These are phyloP conservation scores for Polymixis flavicincta DNA, from an alignment of 2,888 invertebrate species.

Conservation along the genomic window DNA sequence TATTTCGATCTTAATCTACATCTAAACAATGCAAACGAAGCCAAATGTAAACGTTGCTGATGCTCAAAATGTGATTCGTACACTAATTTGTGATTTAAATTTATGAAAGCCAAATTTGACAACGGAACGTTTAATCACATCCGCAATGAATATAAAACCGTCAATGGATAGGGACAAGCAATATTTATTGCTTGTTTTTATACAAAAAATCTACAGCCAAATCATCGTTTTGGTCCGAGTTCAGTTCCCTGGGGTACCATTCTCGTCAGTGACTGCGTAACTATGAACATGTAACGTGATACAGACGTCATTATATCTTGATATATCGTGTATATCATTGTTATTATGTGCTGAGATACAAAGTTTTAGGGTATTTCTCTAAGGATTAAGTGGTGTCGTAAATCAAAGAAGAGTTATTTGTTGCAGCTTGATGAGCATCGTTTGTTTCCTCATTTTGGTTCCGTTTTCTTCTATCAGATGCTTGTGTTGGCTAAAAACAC, in stretches of 20 bases:
- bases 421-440: conserved; percentile 44
- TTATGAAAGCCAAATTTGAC: conserved; percentile 67
- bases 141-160: conserved; percentile 68
- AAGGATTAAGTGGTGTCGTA: conserved; percentile 55
- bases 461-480: conserved; percentile 2
- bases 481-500: neutral
- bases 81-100: conserved; percentile 69
- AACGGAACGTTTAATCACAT: conserved; percentile 65
- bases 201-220: conserved; percentile 66
- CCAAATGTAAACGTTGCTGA: conserved; percentile 57
- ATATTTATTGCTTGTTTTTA: conserved; percentile 74
- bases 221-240: conserved; percentile 67
- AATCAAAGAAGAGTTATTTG: conserved; percentile 47
- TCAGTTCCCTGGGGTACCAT: conserved; percentile 72
- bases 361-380: conserved; percentile 68
- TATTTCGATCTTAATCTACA: neutral
- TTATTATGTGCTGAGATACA: conserved; percentile 65
- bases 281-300: conserved; percentile 68
- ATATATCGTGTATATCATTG: conserved; percentile 40
- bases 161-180: conserved; percentile 59
- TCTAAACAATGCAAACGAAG: conserved; percentile 11
- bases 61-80: conserved; percentile 66
- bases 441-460: conserved; percentile 37
- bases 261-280: conserved; percentile 62
- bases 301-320: conserved; percentile 60